Conservation (phyloP, 2,888 invertebrate species). For the Cryptus viduatorius region DNA sequence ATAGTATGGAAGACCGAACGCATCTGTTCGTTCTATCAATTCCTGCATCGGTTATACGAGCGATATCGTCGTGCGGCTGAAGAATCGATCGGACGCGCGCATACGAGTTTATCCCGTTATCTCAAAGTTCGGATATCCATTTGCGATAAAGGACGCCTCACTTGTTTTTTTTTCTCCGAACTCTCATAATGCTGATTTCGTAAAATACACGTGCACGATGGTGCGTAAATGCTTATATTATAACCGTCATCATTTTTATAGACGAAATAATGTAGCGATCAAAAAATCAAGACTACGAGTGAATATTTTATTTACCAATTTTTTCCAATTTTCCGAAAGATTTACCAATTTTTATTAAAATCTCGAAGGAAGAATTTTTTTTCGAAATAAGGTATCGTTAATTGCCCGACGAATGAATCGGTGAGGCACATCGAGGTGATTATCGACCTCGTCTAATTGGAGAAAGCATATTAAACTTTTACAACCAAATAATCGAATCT, state of each 20-base stretch:
- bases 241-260: too few relatives aligned
- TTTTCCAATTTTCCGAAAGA: too few relatives aligned
- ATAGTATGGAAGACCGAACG: slow-evolving; percentile 25
- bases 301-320: too few relatives aligned
- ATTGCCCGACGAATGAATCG: too few relatives aligned
- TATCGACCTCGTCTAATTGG: slow-evolving; percentile 36
- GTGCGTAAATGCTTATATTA: not conserved
- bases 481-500: slow-evolving; percentile 4
- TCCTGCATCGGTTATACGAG: slow-evolving; percentile 50
- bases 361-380: too few relatives aligned
- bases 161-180: not conserved
- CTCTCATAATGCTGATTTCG: not conserved
- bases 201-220: not conserved
- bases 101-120: slow-evolving; percentile 58
- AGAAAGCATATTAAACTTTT: slow-evolving; percentile 33
- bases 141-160: slow-evolving; percentile 1
- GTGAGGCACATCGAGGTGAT: not conserved
- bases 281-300: too few relatives aligned
- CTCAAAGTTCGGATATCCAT: slow-evolving; percentile 35
- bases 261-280: too few relatives aligned
- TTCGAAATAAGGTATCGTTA: too few relatives aligned
- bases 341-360: too few relatives aligned
- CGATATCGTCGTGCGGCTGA: slow-evolving; percentile 7
- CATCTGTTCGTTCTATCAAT: slow-evolving; percentile 57
- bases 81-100: slow-evolving; percentile 62